Percentiles rank a stretch among this genome's conserved stretches.
phyloP scores from a whole-genome alignment of 2,113 vertebrate species.

The Oryzias curvinotus region DNA sequence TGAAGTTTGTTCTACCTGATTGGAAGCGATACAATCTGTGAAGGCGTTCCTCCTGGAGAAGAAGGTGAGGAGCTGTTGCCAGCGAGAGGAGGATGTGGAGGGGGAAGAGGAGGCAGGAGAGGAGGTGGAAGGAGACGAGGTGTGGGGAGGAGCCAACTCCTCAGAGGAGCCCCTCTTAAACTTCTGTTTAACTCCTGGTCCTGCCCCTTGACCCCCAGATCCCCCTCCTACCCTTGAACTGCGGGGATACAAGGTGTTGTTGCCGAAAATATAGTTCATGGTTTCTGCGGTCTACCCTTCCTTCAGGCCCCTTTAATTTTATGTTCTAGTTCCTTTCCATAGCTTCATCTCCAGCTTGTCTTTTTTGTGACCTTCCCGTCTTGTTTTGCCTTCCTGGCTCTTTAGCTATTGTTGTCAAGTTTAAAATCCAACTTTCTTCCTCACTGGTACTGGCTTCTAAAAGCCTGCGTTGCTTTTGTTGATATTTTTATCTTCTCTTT shows the following conservation, averaged over 20 bases:
- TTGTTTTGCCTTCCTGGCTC: background rate
- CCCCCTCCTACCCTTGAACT: slow-evolving; percentile 81
- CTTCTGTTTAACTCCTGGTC: slow-evolving; percentile 86
- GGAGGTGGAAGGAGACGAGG: slow-evolving; percentile 63
- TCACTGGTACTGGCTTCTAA: slow-evolving; percentile 30
- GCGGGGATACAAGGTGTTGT: slow-evolving; percentile 94
- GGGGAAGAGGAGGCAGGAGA: slow-evolving; percentile 83
- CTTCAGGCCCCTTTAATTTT: slow-evolving; percentile 34
- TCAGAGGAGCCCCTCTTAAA: slow-evolving; percentile 89
- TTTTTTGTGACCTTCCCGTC: slow-evolving; percentile 11
- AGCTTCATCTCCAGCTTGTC: slow-evolving; percentile 49
- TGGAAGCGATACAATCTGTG: slow-evolving; percentile 93
- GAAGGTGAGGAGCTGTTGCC: slow-evolving; percentile 94
- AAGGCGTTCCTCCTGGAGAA: slow-evolving; percentile 92
- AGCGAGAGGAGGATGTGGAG: slow-evolving; percentile 86
- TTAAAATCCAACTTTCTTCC: slow-evolving; percentile 35
- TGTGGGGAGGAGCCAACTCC: slow-evolving; percentile 78
- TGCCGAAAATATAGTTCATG: slow-evolving; percentile 99
- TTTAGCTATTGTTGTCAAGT: slow-evolving; percentile 44
- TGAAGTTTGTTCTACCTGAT: slow-evolving; percentile 86
- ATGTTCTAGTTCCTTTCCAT: slow-evolving; percentile 23
- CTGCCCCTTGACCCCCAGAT: slow-evolving; percentile 78
- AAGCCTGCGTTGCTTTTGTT: slow-evolving; percentile 13
- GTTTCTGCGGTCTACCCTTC: slow-evolving; percentile 47
- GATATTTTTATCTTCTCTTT: slow-evolving; percentile 71